Percentiles rank a stretch among this genome's conserved stretches.
Conservation (phyloP, 2,888 invertebrate genomes). For the Tenthredo livida region DNA sequence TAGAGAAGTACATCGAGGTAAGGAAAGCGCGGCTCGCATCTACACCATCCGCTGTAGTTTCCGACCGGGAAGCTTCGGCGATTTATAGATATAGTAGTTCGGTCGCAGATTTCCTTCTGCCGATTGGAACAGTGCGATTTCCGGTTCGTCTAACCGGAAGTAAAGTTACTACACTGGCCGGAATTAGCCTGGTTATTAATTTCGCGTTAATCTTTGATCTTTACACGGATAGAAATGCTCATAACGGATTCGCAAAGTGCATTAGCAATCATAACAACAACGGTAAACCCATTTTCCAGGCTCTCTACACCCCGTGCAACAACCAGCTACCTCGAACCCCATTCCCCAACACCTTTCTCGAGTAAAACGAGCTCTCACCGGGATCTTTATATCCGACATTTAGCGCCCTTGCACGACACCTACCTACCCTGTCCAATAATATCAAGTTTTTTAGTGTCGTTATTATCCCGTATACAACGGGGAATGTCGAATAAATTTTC, state of each 20-base stretch:
- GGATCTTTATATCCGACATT: neutral
- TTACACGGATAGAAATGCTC: neutral
- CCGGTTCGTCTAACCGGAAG: conserved; percentile 1
- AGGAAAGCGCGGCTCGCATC: neutral
- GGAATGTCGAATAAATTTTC: conserved; percentile 3
- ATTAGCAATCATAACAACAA: neutral
- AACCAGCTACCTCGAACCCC: neutral
- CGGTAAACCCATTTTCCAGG: neutral
- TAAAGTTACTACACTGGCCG: neutral
- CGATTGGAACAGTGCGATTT: neutral
- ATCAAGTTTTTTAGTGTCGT: neutral
- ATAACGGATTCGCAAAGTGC: neutral
- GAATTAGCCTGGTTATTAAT: conserved; percentile 33
- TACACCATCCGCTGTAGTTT: conserved; percentile 21
- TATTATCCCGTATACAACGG: neutral
- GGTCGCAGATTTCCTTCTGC: neutral
- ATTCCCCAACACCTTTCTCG: neutral
- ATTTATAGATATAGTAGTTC: neutral
- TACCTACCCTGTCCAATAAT: neutral
- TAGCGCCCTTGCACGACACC: neutral
- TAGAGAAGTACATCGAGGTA: neutral
- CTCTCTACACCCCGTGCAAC: neutral
- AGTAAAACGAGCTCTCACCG: neutral
- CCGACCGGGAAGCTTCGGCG: neutral
- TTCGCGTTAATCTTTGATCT: conserved; percentile 19